Base-by-base conservation (phyloP, 2,888 invertebrate species). In the Smittia sp. region DNA sequence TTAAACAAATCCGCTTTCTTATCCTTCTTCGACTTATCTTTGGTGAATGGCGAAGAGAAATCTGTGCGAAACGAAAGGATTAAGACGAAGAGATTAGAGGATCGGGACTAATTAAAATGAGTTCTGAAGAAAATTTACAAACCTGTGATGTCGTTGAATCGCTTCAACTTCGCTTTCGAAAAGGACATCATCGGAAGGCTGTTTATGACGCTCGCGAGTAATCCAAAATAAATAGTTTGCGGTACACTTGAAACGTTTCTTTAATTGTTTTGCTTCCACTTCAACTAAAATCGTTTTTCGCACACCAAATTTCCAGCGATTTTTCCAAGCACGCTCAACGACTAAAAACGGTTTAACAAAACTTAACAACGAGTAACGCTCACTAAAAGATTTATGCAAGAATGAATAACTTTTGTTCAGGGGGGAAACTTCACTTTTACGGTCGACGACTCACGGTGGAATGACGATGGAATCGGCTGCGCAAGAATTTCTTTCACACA, bases 61-160 rank as follows among this genome's bases (percentile, higher is more conserved):
- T 72, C 72, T 72, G 18, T 22, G 25, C 46, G n/a, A 15, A 46
- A 46, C 15, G 58, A 58, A 58, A 58, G 63, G 52, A 52, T 69
- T 46, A 9, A 39, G 7, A 3, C 13, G 15, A 32, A 67, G 20
- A 38, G 15, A 24, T 69, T 46, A 69, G 7, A 25, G 2, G 11
- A 27, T 24, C 11, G 46, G n/a, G 27, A 32, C 38, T 67, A 38
- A 38, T 18, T 15, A 41, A n/a, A 38, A 39, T 32, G 22, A 38
- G 38, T 67, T 67, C 46, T 11, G 20, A 38, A 67, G 18, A 15
- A 7, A 46, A 15, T 52, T 38, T 15, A 46, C 46, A 46, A 46
- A 72, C 72, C 72, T 62, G 72, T 72, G 38, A 72, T 72, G 13
- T 72, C 72, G 72, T 72, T 72, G 72, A 72, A 72, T 72, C 72